Base-by-base conservation (phyloP, 2,888 invertebrate species). In the Pachydiplax longipennis region DNA sequence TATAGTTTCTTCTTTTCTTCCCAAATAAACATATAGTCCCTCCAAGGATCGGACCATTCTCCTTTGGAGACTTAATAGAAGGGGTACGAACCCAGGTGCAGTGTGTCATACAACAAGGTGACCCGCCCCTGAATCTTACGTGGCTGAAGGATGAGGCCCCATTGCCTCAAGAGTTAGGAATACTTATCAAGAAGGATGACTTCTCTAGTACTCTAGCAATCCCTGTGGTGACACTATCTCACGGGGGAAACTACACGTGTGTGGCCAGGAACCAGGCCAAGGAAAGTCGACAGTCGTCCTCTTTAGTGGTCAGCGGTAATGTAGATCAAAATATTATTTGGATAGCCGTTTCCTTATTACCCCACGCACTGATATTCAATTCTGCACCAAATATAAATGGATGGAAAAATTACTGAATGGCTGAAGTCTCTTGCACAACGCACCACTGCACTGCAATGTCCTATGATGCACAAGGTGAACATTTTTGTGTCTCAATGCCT, bases 21-120 rank as follows among this genome's bases (percentile, higher is more conserved):
- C 61, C 87, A 18, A 65, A 18, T 61, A 18, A 37, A 22, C 65
- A 61, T 92, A 87, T 92, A 92, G 92, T 92, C 90, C 92, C 92
- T 90, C 92, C 92, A 91, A 91, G 92, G 92, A 92, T 93, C 92
- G 92, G 93, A 90, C 93, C 93, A 80, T 93, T 93, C 91, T 92
- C 92, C 44, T 93, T 93, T 91, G 93, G 93, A 90, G 93, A 93
- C 91, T 92, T 93, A 90, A 92, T 92, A 90, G 92, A 92, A 91
- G 92, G 92, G 80, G 92, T 92, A 48, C 91, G 92, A 81, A 91
- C 94, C 92, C 93, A 93, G 93, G 92, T 94, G 40, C 93, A 94
- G 91, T 95, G 94, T 92, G 94, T 94, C 37, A 94, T 94, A 91
- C 94, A 94, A 92, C 94, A 94, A 90, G 95, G 95, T 4, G 95